These are phyloP conservation scores for Rhabdomys dilectus DNA, from an alignment of 2,113 vertebrate species.

Conservation along the genomic window DNA sequence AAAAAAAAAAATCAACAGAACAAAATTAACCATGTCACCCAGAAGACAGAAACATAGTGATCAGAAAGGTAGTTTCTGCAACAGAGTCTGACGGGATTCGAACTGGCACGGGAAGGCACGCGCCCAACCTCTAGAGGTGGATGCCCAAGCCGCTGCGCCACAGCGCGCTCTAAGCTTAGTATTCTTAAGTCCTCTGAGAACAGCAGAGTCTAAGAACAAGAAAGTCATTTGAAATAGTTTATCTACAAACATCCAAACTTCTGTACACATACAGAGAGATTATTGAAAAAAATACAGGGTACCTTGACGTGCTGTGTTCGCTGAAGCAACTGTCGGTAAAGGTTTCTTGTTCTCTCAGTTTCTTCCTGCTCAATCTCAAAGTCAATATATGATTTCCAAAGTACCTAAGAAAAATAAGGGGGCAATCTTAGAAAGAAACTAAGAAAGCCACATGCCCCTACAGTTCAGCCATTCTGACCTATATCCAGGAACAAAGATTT, in stretches of 20 bases:
- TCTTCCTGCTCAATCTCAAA: constrained; percentile 99
- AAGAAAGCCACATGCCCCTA: not conserved
- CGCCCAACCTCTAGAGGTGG: too few relatives aligned
- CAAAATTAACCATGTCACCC: constrained; percentile 57
- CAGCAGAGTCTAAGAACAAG: constrained; percentile 11
- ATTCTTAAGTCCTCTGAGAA: constrained; percentile 32
- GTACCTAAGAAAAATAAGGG: constrained; percentile 88
- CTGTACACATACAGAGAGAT: constrained; percentile 7
- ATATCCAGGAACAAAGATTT: not conserved
- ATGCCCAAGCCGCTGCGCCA: too few relatives aligned
- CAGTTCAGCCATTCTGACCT: not conserved
- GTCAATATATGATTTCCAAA: constrained; percentile 99
- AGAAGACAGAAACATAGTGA: not conserved
- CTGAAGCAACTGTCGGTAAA: constrained; percentile 95
- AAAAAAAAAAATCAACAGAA: not conserved
- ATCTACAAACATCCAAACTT: not conserved
- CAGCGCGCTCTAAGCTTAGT: too few relatives aligned
- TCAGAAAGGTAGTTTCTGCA: constrained; percentile 11
- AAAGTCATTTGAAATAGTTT: constrained; percentile 7
- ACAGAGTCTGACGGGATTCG: too few relatives aligned
- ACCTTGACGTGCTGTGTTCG: constrained; percentile 98
- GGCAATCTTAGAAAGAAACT: constrained; percentile 42
- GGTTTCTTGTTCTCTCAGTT: constrained; percentile 94
- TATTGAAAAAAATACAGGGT: not conserved
- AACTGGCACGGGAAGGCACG: too few relatives aligned